A percentile compares a stretch with the other conserved stretches of the same genome.
phyloP scores from a whole-genome alignment of 2,888 invertebrate genomes.

The Hermaeophaga mercurialis region DNA sequence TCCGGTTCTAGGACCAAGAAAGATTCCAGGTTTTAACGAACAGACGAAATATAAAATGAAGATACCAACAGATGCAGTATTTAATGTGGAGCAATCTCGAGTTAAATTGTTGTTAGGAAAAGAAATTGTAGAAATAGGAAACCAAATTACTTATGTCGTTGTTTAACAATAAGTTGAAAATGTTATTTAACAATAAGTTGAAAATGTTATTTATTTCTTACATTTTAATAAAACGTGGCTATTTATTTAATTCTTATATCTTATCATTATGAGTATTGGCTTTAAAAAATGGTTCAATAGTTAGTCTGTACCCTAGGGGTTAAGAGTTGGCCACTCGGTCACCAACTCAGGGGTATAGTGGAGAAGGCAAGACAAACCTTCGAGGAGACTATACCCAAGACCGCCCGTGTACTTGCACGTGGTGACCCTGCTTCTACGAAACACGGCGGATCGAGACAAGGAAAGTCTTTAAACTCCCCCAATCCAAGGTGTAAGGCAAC shows the following conservation, averaged over 20 bases:
- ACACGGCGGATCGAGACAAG: too few relatives aligned
- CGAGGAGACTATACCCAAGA: too few relatives aligned
- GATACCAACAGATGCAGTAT: slow-evolving; percentile 58
- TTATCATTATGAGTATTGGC: too few relatives aligned
- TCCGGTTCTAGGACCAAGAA: slow-evolving; percentile 74
- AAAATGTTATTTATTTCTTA: slow-evolving; percentile 17
- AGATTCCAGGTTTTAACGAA: slow-evolving; percentile 72
- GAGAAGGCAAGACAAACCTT: too few relatives aligned
- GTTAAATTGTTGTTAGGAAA: slow-evolving; percentile 59
- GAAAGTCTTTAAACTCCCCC: too few relatives aligned
- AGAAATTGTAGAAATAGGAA: slow-evolving; percentile 60
- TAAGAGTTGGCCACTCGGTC: too few relatives aligned
- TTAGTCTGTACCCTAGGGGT: too few relatives aligned
- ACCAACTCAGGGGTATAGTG: too few relatives aligned
- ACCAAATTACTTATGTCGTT: slow-evolving; percentile 46
- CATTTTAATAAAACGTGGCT: background rate
- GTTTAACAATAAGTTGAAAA: slow-evolving; percentile 25
- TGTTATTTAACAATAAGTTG: slow-evolving; percentile 20
- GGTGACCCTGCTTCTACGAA: too few relatives aligned
- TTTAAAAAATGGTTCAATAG: too few relatives aligned
- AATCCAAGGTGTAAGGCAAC: too few relatives aligned
- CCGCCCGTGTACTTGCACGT: too few relatives aligned
- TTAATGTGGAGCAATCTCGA: slow-evolving; percentile 60
- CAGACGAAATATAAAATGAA: slow-evolving; percentile 66
- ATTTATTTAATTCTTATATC: background rate